These are phyloP conservation scores for Taphrorychus bicolor DNA, from an alignment of 2,888 invertebrate genomes.

Conservation along the genomic window DNA sequence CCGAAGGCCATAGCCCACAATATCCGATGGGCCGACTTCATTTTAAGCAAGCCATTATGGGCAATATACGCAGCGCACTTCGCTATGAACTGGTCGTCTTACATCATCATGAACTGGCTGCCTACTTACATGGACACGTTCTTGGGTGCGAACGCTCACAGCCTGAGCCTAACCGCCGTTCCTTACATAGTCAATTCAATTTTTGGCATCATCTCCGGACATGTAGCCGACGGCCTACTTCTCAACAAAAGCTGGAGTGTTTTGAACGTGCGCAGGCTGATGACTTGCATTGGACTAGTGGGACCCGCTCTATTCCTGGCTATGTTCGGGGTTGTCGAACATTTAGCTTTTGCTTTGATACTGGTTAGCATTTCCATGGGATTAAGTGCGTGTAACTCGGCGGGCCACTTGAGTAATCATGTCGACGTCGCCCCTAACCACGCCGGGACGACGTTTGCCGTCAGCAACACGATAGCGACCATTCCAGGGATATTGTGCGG, in stretches of 20 bases:
- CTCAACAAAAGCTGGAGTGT: constrained; percentile 67
- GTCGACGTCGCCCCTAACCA: constrained; percentile 80
- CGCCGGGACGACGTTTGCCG: constrained; percentile 78
- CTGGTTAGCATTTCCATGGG: constrained; percentile 79
- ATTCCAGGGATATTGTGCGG: constrained; percentile 79
- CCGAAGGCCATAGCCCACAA: constrained; percentile 64
- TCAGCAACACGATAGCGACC: constrained; percentile 78
- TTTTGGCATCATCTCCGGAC: constrained; percentile 74
- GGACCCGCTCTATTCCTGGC: constrained; percentile 76
- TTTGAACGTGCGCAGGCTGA: constrained; percentile 72
- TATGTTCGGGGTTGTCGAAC: constrained; percentile 74
- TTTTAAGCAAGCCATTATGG: constrained; percentile 74
- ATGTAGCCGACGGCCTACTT: constrained; percentile 71
- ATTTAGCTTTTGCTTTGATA: constrained; percentile 72
- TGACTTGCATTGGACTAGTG: constrained; percentile 75
- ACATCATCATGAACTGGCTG: constrained; percentile 82
- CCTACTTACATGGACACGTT: constrained; percentile 72
- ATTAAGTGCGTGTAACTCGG: constrained; percentile 76
- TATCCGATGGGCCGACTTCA: constrained; percentile 70
- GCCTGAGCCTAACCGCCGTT: constrained; percentile 75
- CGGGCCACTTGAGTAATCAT: constrained; percentile 79
- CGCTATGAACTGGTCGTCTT: constrained; percentile 82
- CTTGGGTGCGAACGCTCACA: constrained; percentile 71
- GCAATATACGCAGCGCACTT: constrained; percentile 78
- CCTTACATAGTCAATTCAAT: constrained; percentile 78